phyloP scores from a whole-genome alignment of 1,140 invertebrate genomes.

The Drosophila ogumai region DNA sequence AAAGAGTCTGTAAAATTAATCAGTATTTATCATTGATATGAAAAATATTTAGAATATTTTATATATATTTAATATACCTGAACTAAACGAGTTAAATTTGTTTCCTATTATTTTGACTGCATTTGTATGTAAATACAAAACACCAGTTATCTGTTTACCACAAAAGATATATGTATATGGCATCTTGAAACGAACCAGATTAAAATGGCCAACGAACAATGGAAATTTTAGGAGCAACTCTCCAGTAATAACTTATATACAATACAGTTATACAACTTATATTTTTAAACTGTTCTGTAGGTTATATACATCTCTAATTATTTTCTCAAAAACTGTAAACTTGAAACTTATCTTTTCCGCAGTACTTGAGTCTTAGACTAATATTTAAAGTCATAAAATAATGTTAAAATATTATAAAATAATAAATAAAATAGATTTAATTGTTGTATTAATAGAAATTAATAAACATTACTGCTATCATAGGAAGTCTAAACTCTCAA shows the following conservation, averaged over 20 bases:
- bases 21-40: neutral
- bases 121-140: neutral
- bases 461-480: neutral
- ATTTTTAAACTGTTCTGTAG: neutral
- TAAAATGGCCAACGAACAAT: conserved; percentile 28
- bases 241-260: conserved; percentile 3
- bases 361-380: neutral
- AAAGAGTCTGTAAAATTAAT: neutral
- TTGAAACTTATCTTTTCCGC: neutral
- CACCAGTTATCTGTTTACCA: conserved; percentile 49
- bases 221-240: neutral
- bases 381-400: neutral
- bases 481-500: neutral
- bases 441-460: neutral
- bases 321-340: neutral
- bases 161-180: conserved; percentile 5
- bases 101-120: neutral
- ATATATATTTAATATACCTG: neutral
- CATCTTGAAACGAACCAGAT: conserved; percentile 24
- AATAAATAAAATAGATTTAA: neutral
- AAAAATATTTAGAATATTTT: neutral
- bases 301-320: neutral
- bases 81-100: neutral
- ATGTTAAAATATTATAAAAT: neutral
- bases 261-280: too few relatives aligned